Conservation (phyloP, 2,888 invertebrate species). For the Cantharis lateralis region DNA sequence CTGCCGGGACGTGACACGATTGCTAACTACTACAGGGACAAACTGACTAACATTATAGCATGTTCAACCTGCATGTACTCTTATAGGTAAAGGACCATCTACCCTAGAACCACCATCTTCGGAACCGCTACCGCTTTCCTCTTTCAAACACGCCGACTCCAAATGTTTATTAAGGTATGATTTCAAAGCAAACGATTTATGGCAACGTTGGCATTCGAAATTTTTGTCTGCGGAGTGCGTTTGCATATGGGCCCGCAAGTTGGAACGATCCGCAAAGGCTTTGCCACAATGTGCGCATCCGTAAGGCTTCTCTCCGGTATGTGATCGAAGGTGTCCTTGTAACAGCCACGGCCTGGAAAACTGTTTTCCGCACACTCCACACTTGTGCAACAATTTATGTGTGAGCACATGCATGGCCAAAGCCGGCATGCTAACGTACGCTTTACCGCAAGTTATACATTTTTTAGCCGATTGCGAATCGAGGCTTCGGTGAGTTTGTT, state of each 20-base stretch:
- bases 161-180: conserved; percentile 94
- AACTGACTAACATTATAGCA: conserved; percentile 14
- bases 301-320: conserved; percentile 93
- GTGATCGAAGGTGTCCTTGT: conserved; percentile 84
- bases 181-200: conserved; percentile 91
- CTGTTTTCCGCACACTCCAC: conserved; percentile 90
- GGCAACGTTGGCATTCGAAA: conserved; percentile 84
- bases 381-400: conserved; percentile 90
- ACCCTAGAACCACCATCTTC: conserved; percentile 25
- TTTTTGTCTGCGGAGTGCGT: conserved; percentile 91
- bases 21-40: conserved; percentile 39
- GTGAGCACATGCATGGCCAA: conserved; percentile 91
- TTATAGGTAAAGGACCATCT: conserved; percentile 21
- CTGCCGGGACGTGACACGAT: conserved; percentile 46
- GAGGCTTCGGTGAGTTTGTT: conserved; percentile 88
- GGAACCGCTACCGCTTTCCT: conserved; percentile 28
- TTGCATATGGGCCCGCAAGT: conserved; percentile 92
- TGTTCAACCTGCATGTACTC: conserved; percentile 25
- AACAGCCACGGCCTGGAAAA: conserved; percentile 96
- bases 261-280: conserved; percentile 92
- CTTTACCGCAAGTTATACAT: conserved; percentile 93
- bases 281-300: conserved; percentile 94
- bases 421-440: conserved; percentile 97
- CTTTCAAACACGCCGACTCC: conserved; percentile 78
- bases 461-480: conserved; percentile 93